Evolutionary conservation across 2,888 invertebrate genomes (phyloP), one percentile per base, ranked within the genome.

Genomic region (Miltochrista miniata): DNA sequence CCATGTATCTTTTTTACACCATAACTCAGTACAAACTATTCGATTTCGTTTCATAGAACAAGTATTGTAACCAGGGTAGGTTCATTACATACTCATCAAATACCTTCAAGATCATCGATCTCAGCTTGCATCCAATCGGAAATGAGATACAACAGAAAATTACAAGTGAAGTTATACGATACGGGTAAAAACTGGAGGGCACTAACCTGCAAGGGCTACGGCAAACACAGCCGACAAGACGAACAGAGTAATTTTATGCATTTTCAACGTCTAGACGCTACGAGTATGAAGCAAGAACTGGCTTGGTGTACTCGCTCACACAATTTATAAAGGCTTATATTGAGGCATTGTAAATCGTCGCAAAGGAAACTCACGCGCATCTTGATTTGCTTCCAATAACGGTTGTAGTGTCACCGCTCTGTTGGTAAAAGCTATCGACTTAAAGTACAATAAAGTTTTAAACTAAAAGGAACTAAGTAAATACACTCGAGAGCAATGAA

Each of bases 201-300:
- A 91, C 91, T 90, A 87, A 91, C 91, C 91, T 90, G 89, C 89
- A 52, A 83, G 72, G 52, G 83, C 85, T 68, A 85, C 81, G 65
- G 86, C 79, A 70, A 83, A 72, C 65, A 86, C 67, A 56, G 83
- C 83, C 58, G 79, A 78, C 48, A 90, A 75, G 61, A 88, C 63
- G 69, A 89, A 68, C 54, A 91, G 59, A 61, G 81, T 84, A 51
- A 78, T 61, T 59, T 74, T 71, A 61, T 85, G 78, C 90, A 90
- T 91, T 65, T 69, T 74, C 58, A 44, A 79, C 84, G 83, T 82
- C 68, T 62, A 64, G 49, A 67, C 77, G 67, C 61, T 51, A 56
- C 79, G 54, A 74, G 72, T 70, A 76, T 75, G 74, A 72, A 56
- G 50, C 64, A 71, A 68, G 77, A 84, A 90, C 90, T 90, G 87